A percentile compares a stretch with the other conserved stretches of the same genome.
phyloP scores from a whole-genome alignment of 92 coral and sea anemone genomes.

The Epizoanthus fatuus region DNA sequence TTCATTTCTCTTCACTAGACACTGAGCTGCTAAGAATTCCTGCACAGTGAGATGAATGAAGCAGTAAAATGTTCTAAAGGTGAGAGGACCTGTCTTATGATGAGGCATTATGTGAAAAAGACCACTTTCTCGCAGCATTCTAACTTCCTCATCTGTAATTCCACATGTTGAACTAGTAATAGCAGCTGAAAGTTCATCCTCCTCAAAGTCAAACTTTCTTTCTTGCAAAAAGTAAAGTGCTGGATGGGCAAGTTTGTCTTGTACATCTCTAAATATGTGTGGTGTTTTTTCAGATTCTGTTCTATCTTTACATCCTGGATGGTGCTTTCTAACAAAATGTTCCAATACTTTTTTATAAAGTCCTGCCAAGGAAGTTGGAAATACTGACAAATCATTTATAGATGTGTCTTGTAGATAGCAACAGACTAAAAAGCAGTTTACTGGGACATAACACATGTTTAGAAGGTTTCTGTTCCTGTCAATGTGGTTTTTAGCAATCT shows the following conservation, averaged over 20 bases:
- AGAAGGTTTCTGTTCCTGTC: conserved; percentile 30
- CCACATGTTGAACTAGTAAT: neutral
- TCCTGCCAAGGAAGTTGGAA: conserved; percentile 24
- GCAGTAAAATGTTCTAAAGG: conserved; percentile 2
- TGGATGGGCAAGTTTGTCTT: conserved; percentile 1
- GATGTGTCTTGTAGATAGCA: conserved; percentile 19
- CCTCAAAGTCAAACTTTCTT: conserved; percentile 22
- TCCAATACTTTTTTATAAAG: conserved; percentile 17
- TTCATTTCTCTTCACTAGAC: conserved; percentile 35
- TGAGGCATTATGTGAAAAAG: conserved; percentile 14
- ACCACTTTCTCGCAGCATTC: conserved; percentile 8
- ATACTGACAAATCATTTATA: neutral
- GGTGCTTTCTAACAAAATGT: conserved; percentile 10
- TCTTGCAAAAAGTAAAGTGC: conserved; percentile 4
- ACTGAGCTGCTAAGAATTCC: conserved; percentile 60
- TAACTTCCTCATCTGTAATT: neutral
- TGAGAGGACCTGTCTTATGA: neutral
- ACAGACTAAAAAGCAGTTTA: conserved; percentile 51
- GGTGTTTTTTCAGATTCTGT: neutral
- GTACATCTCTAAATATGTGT: neutral
- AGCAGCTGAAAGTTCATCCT: neutral
- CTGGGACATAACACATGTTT: conserved; percentile 66
- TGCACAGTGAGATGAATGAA: conserved; percentile 66
- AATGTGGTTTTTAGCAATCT: neutral
- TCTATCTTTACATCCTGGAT: conserved; percentile 12